Evolutionary conservation across 2,113 vertebrate genomes (phyloP).

Genomic region (Egretta garzetta): DNA sequence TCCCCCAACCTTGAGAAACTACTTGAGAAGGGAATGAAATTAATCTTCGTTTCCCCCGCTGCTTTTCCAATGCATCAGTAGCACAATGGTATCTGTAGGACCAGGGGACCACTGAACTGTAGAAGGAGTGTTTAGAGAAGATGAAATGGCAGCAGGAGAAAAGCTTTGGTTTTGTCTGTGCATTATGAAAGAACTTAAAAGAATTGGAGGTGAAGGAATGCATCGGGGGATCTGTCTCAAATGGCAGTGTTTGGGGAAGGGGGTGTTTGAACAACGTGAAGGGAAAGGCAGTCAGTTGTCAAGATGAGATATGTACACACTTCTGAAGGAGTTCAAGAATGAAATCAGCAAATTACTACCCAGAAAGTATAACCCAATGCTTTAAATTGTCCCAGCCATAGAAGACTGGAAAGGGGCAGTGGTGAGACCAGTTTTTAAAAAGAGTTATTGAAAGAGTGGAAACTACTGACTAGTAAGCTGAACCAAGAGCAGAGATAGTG

Average conservation of each 20-base stretch:
- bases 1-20: not conserved
- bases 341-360: not conserved
- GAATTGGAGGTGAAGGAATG: not conserved
- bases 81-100: not conserved
- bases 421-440: not conserved
- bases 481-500: not conserved
- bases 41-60: not conserved
- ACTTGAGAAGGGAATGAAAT: not conserved
- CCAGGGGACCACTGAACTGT: not conserved
- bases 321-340: not conserved
- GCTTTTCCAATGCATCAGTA: not conserved
- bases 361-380: not conserved
- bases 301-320: not conserved
- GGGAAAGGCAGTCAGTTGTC: not conserved
- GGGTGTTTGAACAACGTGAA: not conserved
- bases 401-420: not conserved
- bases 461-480: not conserved
- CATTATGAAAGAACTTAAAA: not conserved
- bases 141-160: not conserved
- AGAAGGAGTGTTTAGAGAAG: not conserved
- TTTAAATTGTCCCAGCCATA: not conserved
- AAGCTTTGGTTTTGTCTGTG: not conserved
- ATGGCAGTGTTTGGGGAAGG: not conserved
- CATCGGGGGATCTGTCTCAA: not conserved
- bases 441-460: not conserved